Base-by-base conservation (phyloP, 2,113 vertebrate genomes). In the Phainopepla nitens region DNA sequence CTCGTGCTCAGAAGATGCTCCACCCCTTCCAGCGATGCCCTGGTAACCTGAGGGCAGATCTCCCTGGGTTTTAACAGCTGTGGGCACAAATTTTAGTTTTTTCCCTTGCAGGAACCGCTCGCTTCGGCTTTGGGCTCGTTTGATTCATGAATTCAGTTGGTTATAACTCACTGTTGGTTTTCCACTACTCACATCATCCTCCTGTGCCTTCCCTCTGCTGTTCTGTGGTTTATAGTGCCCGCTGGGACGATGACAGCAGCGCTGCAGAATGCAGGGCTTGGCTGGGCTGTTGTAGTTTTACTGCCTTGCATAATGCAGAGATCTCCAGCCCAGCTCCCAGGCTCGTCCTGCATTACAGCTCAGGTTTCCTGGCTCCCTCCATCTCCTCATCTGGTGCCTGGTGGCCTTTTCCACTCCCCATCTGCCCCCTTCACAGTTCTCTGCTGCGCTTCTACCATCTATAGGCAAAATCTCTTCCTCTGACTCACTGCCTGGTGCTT, bases 391-490 rank as follows among this genome's bases (percentile, higher is more conserved):
- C n/a, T 84, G 70, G 6, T 27, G 35, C 7, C 7, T 56, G 47
- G 21, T 68, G 78, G 69, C 79, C n/a, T 10, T 35, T 91, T 36
- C 70, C 68, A 54, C 47, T 36, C 73, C 23, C 5, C 15, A 41
- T 35, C n/a, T 88, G 64, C 68, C 58, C 64, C 56, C 29, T 69
- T 41, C 29, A 1, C 75, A 4, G 51, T 65, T 36, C 45, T 2
- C 4, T 53, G 57, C 54, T 2, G 3, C 1, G 0, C 51, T 85
- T 72, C 92, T 88, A 77, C 90, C 91, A 94, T 93, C 94, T 88
- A 91, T 90, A 96, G 90, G 82, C 93, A 96, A 94, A 95, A 93
- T 31, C 47, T n/a, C 78, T 23, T 51, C 60, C 79, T 56, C 83
- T 90, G 91, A 84, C 72, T 96, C 86, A 29, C 17, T 47, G 1